Evolutionary conservation across 2,113 vertebrate species (phyloP).

Genomic region (Tamias sibiricus): DNA sequence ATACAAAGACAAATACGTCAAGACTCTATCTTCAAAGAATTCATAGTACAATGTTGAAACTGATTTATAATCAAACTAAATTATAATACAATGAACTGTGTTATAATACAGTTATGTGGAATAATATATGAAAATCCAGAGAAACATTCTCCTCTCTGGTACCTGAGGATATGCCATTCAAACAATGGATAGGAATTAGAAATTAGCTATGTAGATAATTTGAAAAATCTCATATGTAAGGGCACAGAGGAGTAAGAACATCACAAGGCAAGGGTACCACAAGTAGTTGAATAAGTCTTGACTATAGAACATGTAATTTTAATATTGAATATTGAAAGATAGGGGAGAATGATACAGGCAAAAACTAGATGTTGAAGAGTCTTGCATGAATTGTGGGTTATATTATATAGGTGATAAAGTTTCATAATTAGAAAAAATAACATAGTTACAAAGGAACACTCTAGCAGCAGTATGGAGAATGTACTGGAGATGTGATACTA

Average conservation of each 20-base stretch:
- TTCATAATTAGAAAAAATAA: not conserved
- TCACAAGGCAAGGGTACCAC: not conserved
- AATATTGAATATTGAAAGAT: not conserved
- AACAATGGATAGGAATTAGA: not conserved
- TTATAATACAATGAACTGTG: not conserved
- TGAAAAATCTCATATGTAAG: not conserved
- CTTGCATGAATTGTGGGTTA: not conserved
- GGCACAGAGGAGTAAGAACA: not conserved
- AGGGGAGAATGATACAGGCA: not conserved
- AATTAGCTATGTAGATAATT: not conserved
- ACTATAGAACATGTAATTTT: not conserved
- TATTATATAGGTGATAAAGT: not conserved
- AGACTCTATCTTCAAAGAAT: not conserved
- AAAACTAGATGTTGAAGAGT: not conserved
- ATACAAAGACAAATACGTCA: not conserved
- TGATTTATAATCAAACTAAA: not conserved
- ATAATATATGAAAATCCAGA: not conserved
- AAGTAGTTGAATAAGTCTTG: not conserved
- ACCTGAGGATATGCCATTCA: not conserved
- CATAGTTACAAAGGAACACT: not conserved
- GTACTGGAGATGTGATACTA: not conserved
- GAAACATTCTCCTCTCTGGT: not conserved
- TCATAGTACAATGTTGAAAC: not conserved
- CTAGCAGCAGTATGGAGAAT: not conserved
- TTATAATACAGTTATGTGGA: not conserved